Evolutionary conservation across 2,888 invertebrate genomes (phyloP), one percentile per base, ranked within the genome.

Genomic region (Orthosia incerta): DNA sequence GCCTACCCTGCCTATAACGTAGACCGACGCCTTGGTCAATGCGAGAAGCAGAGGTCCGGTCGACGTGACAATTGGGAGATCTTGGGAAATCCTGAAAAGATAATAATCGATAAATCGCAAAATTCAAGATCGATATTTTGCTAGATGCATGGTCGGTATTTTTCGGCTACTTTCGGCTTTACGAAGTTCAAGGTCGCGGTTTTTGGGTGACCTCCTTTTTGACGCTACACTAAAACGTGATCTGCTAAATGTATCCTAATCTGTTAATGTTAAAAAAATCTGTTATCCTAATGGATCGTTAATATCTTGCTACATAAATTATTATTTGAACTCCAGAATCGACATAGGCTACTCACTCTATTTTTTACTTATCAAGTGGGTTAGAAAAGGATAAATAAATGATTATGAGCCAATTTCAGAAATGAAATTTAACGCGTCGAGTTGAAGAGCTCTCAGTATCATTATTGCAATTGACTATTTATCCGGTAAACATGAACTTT

Each of bases 161-260:
- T 46, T 55, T 60, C 60, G 39, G 55, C 20, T 31, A 23, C 39
- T 39, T 68, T 59, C 23, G 45, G 39, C 7, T 55, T 3, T 1
- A 26, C n/a, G 45, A 79, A 61, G 60, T 75, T 79, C 79, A 79
- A 55, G 55, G 60, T 15, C 16, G 16, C 13, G 0, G 16, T 73
- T 72, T 79, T 23, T 55, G 2, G 20, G 53, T 75, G 79, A 75
- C 75, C 75, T 75, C 18, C 3, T 61, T 79, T 72, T 45, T 26
- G 20, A 15, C 16, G 20, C 13, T 45, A 53, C 16, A 60, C 79
- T 61, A 61, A 18, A 16, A 13, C 26, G 20, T 45, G 73, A 45
- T 75, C 74, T 75, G 74, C 13, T 79, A 73, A 79, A 75, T 79
- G 74, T 75, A n/a, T 55, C 79, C n/a, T n/a, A n/a, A n/a, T n/a